These are phyloP conservation scores for Chromis chromis DNA, from an alignment of 2,797 vertebrate species.

Conservation along the genomic window DNA sequence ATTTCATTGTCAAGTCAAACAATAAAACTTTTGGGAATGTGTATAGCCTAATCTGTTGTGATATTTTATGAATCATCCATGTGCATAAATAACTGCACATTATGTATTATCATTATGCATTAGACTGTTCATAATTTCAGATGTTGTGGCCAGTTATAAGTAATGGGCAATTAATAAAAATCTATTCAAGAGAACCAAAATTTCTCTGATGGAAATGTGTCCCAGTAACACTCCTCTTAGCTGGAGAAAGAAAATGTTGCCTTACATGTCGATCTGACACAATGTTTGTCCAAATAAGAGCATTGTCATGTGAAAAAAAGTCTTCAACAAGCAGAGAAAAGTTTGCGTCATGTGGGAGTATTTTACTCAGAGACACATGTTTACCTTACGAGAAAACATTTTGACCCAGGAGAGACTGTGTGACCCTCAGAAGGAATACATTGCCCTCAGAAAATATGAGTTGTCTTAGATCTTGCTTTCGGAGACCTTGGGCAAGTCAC, in stretches of 20 bases:
- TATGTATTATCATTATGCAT: no score
- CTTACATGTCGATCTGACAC: background rate
- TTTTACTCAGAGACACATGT: constrained; percentile 8
- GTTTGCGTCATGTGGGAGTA: background rate
- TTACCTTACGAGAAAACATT: constrained; percentile 24
- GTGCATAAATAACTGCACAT: background rate
- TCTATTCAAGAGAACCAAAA: background rate
- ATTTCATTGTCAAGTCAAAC: background rate
- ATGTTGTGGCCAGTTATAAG: constrained; percentile 1
- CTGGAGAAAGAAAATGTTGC: background rate
- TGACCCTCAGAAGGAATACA: constrained; percentile 30
- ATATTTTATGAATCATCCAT: background rate
- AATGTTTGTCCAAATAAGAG: background rate
- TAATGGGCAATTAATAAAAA: background rate
- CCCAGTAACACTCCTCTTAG: background rate
- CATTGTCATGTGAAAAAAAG: background rate
- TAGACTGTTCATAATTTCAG: background rate
- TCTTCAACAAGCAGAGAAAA: background rate
- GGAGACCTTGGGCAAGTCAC: constrained; percentile 3
- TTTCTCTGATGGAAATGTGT: background rate
- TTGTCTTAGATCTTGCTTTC: background rate
- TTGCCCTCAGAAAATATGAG: background rate
- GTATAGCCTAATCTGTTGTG: background rate
- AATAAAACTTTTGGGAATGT: background rate
- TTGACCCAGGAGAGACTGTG: constrained; percentile 27